Evolutionary conservation across 2,888 invertebrate genomes (phyloP).

Genomic region (Drosophila kambysellisi): DNA sequence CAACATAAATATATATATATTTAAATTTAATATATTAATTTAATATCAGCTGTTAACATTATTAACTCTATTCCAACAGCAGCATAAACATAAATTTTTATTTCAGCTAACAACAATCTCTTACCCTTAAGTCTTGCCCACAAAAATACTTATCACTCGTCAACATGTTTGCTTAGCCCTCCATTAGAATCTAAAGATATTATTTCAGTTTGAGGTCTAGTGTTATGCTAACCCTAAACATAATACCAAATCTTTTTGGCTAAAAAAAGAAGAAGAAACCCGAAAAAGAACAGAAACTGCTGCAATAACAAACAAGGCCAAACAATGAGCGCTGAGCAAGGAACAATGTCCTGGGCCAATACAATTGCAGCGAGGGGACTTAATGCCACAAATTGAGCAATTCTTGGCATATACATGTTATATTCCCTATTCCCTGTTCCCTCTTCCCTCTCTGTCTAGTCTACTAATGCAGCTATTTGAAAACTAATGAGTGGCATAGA

Average conservation of each 20-base stretch:
- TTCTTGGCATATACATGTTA: conserved; percentile 53
- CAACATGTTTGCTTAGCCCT: conserved; percentile 8
- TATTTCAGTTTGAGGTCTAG: conserved; percentile 35
- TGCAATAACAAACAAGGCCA: conserved; percentile 73
- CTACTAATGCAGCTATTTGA: conserved; percentile 79
- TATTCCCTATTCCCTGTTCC: conserved; percentile 15
- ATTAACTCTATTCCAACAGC: background rate
- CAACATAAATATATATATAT: too few species aligned
- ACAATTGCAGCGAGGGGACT: conserved; percentile 48
- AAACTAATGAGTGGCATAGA: conserved; percentile 73
- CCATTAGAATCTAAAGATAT: conserved; percentile 32
- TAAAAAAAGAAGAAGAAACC: conserved; percentile 19
- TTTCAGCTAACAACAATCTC: background rate
- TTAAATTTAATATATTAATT: too few species aligned
- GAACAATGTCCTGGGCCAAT: conserved; percentile 36
- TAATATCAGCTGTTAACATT: background rate
- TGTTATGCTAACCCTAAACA: conserved; percentile 12
- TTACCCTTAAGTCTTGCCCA: background rate
- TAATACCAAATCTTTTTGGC: conserved; percentile 22
- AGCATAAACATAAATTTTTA: background rate
- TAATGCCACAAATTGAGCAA: conserved; percentile 80
- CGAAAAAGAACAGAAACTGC: conserved; percentile 50
- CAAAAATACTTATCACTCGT: background rate
- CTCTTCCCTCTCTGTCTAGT: background rate
- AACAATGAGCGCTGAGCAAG: conserved; percentile 34